A percentile compares a stretch with the other conserved stretches of the same genome.
These are phyloP conservation scores for Microctonus aethiopoides DNA, from an alignment of 2,888 invertebrate species.

Conservation along the genomic window DNA sequence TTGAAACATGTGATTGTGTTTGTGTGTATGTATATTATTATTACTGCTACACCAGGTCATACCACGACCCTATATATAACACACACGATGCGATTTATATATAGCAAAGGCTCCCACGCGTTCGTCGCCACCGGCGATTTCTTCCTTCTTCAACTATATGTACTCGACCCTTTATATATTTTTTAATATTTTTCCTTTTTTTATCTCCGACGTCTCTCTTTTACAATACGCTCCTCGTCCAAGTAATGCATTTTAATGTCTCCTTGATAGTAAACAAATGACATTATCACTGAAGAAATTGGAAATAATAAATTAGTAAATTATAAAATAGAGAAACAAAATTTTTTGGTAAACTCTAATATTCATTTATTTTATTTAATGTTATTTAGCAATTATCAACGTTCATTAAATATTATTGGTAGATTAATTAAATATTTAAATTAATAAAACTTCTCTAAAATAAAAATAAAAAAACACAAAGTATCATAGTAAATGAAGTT, in stretches of 20 bases:
- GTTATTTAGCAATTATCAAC: too few species aligned
- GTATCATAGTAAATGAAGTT: too few species aligned
- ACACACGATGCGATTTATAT: constrained; percentile 19
- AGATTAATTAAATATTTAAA: too few species aligned
- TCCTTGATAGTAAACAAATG: constrained; percentile 6
- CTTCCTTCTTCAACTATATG: constrained; percentile 19
- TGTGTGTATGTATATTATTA: neutral
- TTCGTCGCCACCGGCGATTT: constrained; percentile 29
- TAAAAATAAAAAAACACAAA: too few species aligned
- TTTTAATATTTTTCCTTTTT: neutral
- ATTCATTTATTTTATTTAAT: too few species aligned
- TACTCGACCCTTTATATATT: constrained; percentile 10
- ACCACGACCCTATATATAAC: constrained; percentile 16
- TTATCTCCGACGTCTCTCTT: too few species aligned
- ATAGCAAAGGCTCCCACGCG: constrained; percentile 30
- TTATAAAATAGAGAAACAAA: neutral
- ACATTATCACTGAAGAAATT: neutral
- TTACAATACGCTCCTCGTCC: too few species aligned
- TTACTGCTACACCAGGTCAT: constrained; percentile 4
- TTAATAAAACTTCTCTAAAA: too few species aligned
- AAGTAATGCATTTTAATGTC: neutral
- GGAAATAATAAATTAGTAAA: too few species aligned
- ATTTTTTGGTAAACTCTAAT: neutral
- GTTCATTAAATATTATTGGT: too few species aligned
- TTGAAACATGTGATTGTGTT: neutral